Base-by-base conservation (phyloP, 2,797 vertebrate genomes). In the Delichon dasypus region DNA sequence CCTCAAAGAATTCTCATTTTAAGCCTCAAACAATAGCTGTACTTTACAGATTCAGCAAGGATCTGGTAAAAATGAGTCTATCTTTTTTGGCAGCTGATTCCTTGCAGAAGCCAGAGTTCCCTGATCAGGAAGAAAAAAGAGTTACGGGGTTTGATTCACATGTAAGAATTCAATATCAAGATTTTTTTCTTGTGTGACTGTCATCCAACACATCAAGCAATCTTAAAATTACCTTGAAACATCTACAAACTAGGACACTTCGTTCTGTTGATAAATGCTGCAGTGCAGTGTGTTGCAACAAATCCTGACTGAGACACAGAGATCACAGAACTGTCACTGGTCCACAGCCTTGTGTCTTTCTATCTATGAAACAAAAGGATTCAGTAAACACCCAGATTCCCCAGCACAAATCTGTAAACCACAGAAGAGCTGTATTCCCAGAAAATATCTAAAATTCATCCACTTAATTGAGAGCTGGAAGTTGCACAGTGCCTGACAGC, bases 401-500 rank as follows among this genome's bases (percentile, higher is more conserved):
- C 7, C 38, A 45, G 9, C 6, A 61, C 16, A 83, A 87, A 32
- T 3, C 29, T 7, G 17, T 26, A 48, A 85, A 40, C 5, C 5
- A 8, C 5, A 16, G 23, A 64, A 85, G 13, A 38, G 3, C 5
- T 2, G 1, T 51, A 38, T 81, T 89, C 10, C 13, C 13, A 34
- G 42, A 47, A 92, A 87, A 58, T 45, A 38, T 5, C 5, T 26
- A 45, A 77, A 85, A 68, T 32, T 79, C 2, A 30, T 53, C 5
- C 14, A 38, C 30, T 60, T 80, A 78, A 78, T 27, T 78, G 44
- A 34, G 58, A 84, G 19, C 18, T 86, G 50, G 17, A 75, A 66
- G 34, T 29, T 30, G 2, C 1, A 0, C 21, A 5, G 10, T 27
- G 15, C 26, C 40, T 78, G 42, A 34, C 13, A 82, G 44, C 4